These are phyloP conservation scores for Mobula birostris DNA, from an alignment of 2,113 vertebrate genomes.

Conservation along the genomic window DNA sequence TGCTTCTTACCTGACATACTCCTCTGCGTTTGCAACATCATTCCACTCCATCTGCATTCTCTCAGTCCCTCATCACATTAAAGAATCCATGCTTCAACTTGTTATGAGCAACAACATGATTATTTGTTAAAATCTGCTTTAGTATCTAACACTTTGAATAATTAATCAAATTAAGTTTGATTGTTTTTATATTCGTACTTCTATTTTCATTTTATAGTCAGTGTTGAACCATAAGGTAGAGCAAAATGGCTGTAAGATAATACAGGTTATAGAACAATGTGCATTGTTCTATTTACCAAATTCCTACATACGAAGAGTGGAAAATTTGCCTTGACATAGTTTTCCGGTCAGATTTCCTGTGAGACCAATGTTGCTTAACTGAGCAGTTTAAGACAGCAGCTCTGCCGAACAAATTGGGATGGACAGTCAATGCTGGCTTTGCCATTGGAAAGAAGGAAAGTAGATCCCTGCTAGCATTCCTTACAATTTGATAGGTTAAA, in stretches of 20 bases:
- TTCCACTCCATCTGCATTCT: too few species aligned
- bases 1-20: too few species aligned
- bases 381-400: neutral
- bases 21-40: too few species aligned
- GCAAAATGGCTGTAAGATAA: neutral
- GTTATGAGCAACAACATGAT: neutral
- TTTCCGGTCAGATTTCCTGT: neutral
- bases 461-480: neutral
- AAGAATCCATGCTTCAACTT: neutral
- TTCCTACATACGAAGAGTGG: neutral
- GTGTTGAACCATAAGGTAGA: neutral
- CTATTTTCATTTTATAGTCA: neutral
- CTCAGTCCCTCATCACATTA: neutral
- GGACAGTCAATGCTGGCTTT: too few species aligned
- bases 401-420: too few species aligned
- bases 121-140: neutral
- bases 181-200: neutral
- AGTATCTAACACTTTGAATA: neutral
- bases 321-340: neutral
- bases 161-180: conserved; percentile 7
- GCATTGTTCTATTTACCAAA: neutral
- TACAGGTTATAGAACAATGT: neutral
- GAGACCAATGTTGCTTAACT: neutral
- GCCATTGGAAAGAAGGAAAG: too few species aligned
- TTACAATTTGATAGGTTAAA: neutral